Base-by-base conservation (phyloP, 1,140 invertebrate genomes). In the Centruroides vittatus region DNA sequence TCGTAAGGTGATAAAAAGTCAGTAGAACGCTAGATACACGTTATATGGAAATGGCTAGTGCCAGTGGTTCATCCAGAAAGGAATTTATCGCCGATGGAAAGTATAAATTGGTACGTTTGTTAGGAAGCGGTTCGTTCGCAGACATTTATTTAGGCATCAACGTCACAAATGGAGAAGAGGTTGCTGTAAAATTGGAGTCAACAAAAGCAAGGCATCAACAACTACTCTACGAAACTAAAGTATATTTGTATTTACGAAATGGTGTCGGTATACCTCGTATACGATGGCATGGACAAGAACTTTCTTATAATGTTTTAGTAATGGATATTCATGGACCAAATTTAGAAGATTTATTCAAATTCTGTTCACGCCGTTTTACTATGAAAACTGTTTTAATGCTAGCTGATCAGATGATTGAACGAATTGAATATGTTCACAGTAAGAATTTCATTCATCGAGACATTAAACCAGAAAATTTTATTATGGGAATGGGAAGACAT, bases 101-200 rank as follows among this genome's bases (percentile, higher is more conserved):
- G 23, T 23, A 23, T 23, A 0, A 23, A 23, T 23, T 2, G 1
- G 2, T 23, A 23, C 23, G 23, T 23, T 1, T 1, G 23, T 1
- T 23, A 23, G 23, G 23, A 23, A 23, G 23, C 2, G 23, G 23
- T 23, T 23, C 23, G 2, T 23, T 23, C 23, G 23, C 1, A 23
- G 23, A 23, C 0, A 2, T 23, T 23, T 23, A 23, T 23, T 2
- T 23, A 1, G 23, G 23, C 23, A 23, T 23, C 23, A 2, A 23
- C 23, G 2, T 23, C 23, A 23, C 23, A 23, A 23, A 23, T 23
- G 23, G 23, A 23, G 23, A 23, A 23, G 1, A 2, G 23, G 23
- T 23, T 23, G 23, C 23, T 23, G 2, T 23, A 23, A 53, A 36
- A 53, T 3, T 53, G 78, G 78, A 51, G 78, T 80, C 70, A 8